Conservation (phyloP, 2,113 vertebrate genomes). For the Lamprologus lemairii region DNA sequence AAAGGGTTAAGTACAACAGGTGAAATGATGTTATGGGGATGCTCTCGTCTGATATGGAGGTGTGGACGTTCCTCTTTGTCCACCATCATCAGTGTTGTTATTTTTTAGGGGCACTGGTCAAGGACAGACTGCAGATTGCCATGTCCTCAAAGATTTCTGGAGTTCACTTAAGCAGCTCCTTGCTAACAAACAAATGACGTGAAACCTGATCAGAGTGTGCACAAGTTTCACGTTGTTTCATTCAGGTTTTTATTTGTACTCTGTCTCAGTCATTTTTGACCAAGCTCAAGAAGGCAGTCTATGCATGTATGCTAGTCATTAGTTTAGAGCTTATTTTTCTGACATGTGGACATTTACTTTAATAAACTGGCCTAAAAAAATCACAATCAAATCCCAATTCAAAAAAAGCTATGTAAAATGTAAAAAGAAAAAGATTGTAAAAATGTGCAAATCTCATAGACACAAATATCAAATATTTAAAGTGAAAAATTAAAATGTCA, state of each 20-base stretch:
- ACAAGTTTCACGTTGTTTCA: conserved; percentile 21
- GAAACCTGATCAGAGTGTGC: not conserved
- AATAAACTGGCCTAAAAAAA: not conserved
- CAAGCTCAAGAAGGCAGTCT: not conserved
- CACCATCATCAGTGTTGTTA: conserved; percentile 6
- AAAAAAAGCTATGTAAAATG: not conserved
- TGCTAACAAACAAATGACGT: not conserved
- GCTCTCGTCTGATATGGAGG: conserved; percentile 65
- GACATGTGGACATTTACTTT: not conserved
- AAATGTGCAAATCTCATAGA: not conserved
- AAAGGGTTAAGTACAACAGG: not conserved
- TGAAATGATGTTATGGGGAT: conserved; percentile 33
- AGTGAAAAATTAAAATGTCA: not conserved
- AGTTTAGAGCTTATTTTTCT: not conserved
- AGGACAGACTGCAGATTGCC: not conserved
- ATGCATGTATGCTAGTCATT: not conserved
- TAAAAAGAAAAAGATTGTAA: not conserved
- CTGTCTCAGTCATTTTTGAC: not conserved
- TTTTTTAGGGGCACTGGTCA: conserved; percentile 69
- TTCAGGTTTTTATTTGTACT: not conserved
- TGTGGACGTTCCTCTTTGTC: not conserved
- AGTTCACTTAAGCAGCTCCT: not conserved
- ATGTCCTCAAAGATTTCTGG: not conserved
- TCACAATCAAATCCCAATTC: not conserved
- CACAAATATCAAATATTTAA: not conserved